Conservation (phyloP, 2,797 vertebrate species). For the Huso huso region DNA sequence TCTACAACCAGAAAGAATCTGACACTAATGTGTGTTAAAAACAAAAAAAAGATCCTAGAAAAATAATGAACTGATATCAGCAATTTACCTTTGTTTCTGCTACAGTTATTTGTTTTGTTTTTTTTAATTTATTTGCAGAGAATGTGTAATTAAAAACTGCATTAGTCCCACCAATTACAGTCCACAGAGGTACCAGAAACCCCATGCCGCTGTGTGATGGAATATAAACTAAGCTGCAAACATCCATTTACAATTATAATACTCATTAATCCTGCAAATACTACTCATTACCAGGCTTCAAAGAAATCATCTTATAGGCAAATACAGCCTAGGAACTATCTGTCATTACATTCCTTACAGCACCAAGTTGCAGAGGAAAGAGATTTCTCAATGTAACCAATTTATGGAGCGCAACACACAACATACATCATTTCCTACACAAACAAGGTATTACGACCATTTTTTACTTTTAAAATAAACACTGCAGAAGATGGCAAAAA, state of each 20-base stretch:
- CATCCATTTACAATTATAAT: conserved; percentile 92
- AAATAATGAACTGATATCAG: conserved; percentile 4
- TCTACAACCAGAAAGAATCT: neutral
- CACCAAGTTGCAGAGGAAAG: conserved; percentile 51
- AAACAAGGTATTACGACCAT: conserved; percentile 20
- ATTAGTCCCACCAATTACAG: conserved; percentile 76
- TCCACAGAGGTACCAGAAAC: conserved; percentile 80
- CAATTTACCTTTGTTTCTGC: conserved; percentile 49
- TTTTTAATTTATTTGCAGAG: conserved; percentile 42
- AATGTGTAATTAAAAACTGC: conserved; percentile 81
- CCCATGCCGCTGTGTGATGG: conserved; percentile 81
- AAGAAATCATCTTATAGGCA: conserved; percentile 95
- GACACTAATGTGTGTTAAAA: no score
- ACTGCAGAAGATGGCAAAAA: neutral
- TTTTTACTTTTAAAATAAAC: conserved; percentile 7
- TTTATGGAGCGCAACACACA: conserved; percentile 48
- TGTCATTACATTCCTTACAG: conserved; percentile 67
- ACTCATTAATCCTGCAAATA: conserved; percentile 98
- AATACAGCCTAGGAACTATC: conserved; percentile 82
- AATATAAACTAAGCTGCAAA: conserved; percentile 83
- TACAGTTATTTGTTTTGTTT: conserved; percentile 46
- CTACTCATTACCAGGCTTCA: conserved; percentile 90
- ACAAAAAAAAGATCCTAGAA: no score
- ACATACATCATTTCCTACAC: conserved; percentile 47
- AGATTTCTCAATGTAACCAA: conserved; percentile 49